Base-by-base conservation (phyloP, 2,888 invertebrate genomes). In the Troides aeacus region DNA sequence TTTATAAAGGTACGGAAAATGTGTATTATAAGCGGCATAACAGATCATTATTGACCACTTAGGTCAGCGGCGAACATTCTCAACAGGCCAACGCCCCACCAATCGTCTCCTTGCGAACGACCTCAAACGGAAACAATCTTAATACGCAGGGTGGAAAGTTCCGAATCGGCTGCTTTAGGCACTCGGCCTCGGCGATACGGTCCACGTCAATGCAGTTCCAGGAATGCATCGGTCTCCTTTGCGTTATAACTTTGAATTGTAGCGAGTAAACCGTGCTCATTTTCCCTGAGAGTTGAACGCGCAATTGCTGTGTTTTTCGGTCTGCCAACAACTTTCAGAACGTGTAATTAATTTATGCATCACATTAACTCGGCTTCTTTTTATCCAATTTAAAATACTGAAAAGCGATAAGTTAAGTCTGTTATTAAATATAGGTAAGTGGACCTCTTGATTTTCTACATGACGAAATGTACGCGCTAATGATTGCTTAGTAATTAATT, bases 31-130 rank as follows among this genome's bases (percentile, higher is more conserved):
- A 81, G 84, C 81, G 82, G 84, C 85, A 88, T 86, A 90, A 87
- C 87, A 89, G 87, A 90, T 90, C 90, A 90, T 90, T 90, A 90
- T 87, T 90, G 90, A 88, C 87, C 88, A 89, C 89, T 90, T 87
- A 85, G 90, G 89, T 90, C 90, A 88, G 83, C 87, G 83, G 88
- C 88, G 86, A 89, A 90, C 90, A 91, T 92, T 91, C 90, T 88
- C 84, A 80, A 82, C 87, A 86, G 91, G 90, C 86, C 91, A 90
- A 87, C 90, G 90, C 87, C 87, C 89, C 87, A 87, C 83, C 81
- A 82, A 82, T 83, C 79, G 80, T 78, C 81, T 77, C 69, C 69
- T 68, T 53, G 50, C 72, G 58, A 59, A 42, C 73, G 56, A 68
- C 66, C 66, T 72, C 84, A 78, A 74, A 73, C 80, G 73, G 87